Evolutionary conservation across 2,797 vertebrate species (phyloP).

Genomic region (Mergus octosetaceus): DNA sequence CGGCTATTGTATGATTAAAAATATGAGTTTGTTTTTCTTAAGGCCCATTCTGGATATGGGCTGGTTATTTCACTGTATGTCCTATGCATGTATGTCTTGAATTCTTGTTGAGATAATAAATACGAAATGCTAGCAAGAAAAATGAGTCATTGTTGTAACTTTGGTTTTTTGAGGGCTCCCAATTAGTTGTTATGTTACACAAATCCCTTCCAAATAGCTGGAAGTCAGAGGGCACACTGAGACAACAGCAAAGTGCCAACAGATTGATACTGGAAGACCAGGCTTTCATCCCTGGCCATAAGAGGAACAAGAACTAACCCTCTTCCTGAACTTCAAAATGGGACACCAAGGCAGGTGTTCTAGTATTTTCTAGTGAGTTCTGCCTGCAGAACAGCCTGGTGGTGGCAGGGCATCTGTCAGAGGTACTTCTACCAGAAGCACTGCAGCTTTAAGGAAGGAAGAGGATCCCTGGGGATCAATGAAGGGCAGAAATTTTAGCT

Average conservation of each 20-base stretch:
- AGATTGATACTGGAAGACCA: not conserved
- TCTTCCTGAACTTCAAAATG: not conserved
- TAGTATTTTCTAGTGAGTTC: not conserved
- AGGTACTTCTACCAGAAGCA: not conserved
- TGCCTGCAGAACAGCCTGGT: not conserved
- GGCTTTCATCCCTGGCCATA: not conserved
- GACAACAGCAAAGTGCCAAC: not conserved
- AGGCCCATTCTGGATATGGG: not conserved
- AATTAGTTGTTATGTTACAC: not conserved
- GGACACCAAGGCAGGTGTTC: not conserved
- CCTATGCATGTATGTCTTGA: not conserved
- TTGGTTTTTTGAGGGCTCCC: not conserved
- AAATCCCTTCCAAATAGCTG: not conserved
- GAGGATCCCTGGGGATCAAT: rapidly evolving
- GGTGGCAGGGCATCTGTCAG: no score
- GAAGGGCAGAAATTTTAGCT: not conserved
- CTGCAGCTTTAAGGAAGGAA: not conserved
- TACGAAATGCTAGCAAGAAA: not conserved
- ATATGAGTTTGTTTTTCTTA: not conserved
- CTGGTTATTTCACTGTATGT: not conserved
- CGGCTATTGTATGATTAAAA: not conserved
- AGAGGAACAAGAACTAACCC: not conserved
- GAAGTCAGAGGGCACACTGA: not conserved
- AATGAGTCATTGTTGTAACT: not conserved
- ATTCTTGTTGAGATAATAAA: conserved; percentile 54